phyloP scores from a whole-genome alignment of 2,888 invertebrate genomes.

The Azorinus chamasolen region DNA sequence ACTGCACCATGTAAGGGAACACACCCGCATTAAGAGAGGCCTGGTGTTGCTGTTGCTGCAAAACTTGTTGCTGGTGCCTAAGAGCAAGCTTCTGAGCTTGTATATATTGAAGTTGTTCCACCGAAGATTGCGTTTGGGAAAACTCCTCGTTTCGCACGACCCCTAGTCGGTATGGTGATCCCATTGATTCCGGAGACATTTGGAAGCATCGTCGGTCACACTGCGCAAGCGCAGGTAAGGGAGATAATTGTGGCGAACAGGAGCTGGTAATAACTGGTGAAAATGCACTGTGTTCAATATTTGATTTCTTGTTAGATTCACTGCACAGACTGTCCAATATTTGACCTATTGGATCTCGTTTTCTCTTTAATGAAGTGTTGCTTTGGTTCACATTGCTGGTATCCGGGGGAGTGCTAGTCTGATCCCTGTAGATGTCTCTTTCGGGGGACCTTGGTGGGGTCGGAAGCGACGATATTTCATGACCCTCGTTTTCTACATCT shows the following conservation, averaged over 20 bases:
- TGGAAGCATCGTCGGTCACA: constrained; percentile 54
- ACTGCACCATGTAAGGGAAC: constrained; percentile 27
- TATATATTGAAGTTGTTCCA: constrained; percentile 43
- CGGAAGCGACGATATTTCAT: constrained; percentile 18
- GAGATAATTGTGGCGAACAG: constrained; percentile 51
- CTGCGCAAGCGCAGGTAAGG: constrained; percentile 48
- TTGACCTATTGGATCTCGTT: constrained; percentile 68
- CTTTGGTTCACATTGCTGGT: constrained; percentile 23
- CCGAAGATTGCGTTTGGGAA: constrained; percentile 4
- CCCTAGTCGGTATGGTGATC: too few species aligned
- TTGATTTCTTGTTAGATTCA: constrained; percentile 30
- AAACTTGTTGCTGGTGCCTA: constrained; percentile 19
- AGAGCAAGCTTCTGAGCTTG: constrained; percentile 49
- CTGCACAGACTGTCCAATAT: constrained; percentile 66
- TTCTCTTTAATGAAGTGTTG: constrained; percentile 17
- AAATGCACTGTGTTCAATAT: constrained; percentile 51
- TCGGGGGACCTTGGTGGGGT: constrained; percentile 51
- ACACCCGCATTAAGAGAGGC: constrained; percentile 12
- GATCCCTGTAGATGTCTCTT: background rate
- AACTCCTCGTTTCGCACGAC: too few species aligned
- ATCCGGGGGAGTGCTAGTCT: background rate
- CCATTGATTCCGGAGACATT: constrained; percentile 36
- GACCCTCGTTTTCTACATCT: background rate
- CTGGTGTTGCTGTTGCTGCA: constrained; percentile 33
- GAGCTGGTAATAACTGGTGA: constrained; percentile 49